A percentile compares a stretch with the other conserved stretches of the same genome.
Conservation (phyloP, 2,113 vertebrate genomes). For the Ciconia boyciana region DNA sequence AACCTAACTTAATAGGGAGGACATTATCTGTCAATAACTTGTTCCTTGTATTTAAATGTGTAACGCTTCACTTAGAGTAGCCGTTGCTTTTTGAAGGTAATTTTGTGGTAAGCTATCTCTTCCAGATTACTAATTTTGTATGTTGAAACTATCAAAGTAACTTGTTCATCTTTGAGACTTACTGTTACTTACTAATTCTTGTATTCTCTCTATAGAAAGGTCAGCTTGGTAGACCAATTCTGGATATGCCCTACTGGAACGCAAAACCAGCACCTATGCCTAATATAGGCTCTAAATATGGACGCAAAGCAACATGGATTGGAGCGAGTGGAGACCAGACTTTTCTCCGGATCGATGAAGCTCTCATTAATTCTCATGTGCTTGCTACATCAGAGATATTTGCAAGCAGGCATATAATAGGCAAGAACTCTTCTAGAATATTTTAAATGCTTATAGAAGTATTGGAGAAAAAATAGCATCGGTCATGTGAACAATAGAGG, state of each 20-base stretch:
- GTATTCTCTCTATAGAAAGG: constrained; percentile 84
- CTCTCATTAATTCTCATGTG: constrained; percentile 98
- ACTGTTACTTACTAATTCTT: constrained; percentile 3
- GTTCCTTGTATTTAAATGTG: neutral
- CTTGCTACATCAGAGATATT: constrained; percentile 98
- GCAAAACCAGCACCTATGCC: constrained; percentile 97
- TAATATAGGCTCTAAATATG: constrained; percentile 96
- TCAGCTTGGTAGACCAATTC: constrained; percentile 93
- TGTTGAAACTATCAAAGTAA: neutral
- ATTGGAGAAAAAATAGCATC: neutral
- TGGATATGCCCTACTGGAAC: constrained; percentile 98
- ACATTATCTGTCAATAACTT: neutral
- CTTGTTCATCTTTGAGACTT: neutral
- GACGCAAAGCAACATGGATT: constrained; percentile 97
- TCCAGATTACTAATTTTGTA: neutral
- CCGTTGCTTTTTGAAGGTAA: neutral
- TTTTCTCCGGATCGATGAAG: constrained; percentile 95
- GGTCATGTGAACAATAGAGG: neutral
- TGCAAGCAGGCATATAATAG: constrained; percentile 97
- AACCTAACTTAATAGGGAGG: neutral
- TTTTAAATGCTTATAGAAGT: neutral
- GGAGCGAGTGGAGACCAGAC: constrained; percentile 98
- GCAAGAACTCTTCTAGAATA: constrained; percentile 58
- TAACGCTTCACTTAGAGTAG: rapidly evolving
- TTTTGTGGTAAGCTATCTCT: neutral